Conservation (phyloP, 2,113 vertebrate genomes). For the Mormyrus lacerda region DNA sequence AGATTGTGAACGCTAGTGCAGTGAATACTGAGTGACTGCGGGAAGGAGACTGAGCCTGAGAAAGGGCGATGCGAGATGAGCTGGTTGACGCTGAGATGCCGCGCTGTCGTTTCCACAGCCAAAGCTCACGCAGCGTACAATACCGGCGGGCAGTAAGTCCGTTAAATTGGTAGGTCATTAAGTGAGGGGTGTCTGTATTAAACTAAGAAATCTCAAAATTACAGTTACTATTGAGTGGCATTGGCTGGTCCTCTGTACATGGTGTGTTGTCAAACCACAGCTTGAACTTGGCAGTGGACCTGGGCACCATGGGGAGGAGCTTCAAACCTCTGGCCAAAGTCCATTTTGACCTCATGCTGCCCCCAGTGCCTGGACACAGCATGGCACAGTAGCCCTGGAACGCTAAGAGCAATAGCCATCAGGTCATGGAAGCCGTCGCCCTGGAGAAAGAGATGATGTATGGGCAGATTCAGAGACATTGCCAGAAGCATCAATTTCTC, state of each 20-base stretch:
- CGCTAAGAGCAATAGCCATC: background rate
- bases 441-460: background rate
- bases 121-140: background rate
- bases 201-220: background rate
- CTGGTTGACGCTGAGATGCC: no score
- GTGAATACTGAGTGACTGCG: background rate
- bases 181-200: background rate
- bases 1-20: background rate
- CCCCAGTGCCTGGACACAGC: background rate
- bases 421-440: background rate
- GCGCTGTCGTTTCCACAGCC: background rate
- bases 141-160: background rate
- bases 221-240: background rate
- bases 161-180: background rate
- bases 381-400: background rate
- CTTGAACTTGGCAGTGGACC: background rate
- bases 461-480: background rate
- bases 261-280: background rate
- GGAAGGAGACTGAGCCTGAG: background rate
- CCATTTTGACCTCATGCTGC: background rate
- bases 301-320: background rate
- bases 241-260: background rate
- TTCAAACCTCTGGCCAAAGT: background rate
- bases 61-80: no score
- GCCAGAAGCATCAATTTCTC: conserved; percentile 5